Evolutionary conservation across 1,140 invertebrate genomes (phyloP).

Genomic region (Pemphigus obesinymphae): DNA sequence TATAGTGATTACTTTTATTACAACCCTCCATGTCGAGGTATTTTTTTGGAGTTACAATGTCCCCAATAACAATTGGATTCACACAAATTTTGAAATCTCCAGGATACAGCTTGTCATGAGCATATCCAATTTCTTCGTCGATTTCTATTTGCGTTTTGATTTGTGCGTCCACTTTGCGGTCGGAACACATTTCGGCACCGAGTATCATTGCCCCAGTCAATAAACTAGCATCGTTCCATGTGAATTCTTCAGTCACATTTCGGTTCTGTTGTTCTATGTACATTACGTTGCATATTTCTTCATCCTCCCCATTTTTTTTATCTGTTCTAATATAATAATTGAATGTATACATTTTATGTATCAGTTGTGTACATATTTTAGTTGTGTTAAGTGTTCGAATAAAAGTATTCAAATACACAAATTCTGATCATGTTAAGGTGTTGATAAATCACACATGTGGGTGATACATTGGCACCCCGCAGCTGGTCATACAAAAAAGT

Average conservation of each 20-base stretch:
- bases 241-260: slow-evolving; percentile 1
- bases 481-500: too few species aligned
- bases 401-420: too few species aligned
- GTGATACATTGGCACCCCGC: too few species aligned
- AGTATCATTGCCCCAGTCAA: slow-evolving; percentile 14
- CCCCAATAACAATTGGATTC: not conserved
- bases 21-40: too few species aligned
- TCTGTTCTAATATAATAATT: too few species aligned
- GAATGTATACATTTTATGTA: too few species aligned
- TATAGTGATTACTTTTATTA: too few species aligned
- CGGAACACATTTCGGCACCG: slow-evolving; percentile 7
- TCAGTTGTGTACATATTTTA: too few species aligned
- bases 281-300: not conserved
- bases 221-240: not conserved
- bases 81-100: not conserved
- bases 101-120: slow-evolving; percentile 7
- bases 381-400: too few species aligned
- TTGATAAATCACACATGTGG: too few species aligned
- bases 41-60: not conserved
- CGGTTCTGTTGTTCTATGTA: slow-evolving; percentile 23
- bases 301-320: not conserved
- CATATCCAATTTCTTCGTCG: not conserved
- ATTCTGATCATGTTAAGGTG: too few species aligned
- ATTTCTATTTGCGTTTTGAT: not conserved
- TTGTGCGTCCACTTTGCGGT: not conserved